Percentiles rank a stretch among this genome's conserved stretches.
Evolutionary conservation across 2,113 vertebrate genomes (phyloP).

Genomic region (Rhynchomys soricoides): DNA sequence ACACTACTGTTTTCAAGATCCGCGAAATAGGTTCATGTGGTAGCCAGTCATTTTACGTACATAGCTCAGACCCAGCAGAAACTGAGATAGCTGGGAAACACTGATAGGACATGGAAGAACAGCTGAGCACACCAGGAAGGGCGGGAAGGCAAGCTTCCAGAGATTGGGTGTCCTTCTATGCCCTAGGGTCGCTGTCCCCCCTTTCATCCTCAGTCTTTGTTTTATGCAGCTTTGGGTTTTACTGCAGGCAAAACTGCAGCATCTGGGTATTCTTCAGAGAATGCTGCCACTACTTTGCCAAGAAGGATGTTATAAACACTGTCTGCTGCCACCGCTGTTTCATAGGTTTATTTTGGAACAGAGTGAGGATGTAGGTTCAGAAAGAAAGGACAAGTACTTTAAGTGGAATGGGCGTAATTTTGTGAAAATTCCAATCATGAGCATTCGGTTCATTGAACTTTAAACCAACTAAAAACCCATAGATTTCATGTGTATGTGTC

Average conservation of each 20-base stretch:
- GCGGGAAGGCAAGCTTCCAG: not conserved
- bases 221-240: conserved; percentile 11
- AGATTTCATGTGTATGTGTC: not conserved
- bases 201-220: not conserved
- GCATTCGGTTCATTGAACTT: not conserved
- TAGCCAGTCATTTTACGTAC: not conserved
- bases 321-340: not conserved
- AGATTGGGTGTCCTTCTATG: not conserved
- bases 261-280: not conserved
- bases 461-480: not conserved
- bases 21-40: not conserved
- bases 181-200: not conserved
- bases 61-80: conserved; percentile 10
- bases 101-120: not conserved
- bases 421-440: not conserved
- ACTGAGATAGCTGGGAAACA: not conserved
- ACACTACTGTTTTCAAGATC: not conserved
- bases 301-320: not conserved
- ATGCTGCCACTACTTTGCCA: conserved; percentile 10
- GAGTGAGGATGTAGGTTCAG: not conserved
- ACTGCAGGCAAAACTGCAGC: not conserved
- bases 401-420: not conserved
- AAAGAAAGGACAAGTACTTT: not conserved
- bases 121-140: not conserved
- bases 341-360: not conserved